Evolutionary conservation across 2,113 vertebrate species (phyloP), one percentile per base, ranked within the genome.

Genomic region (Chionodraco myersi): DNA sequence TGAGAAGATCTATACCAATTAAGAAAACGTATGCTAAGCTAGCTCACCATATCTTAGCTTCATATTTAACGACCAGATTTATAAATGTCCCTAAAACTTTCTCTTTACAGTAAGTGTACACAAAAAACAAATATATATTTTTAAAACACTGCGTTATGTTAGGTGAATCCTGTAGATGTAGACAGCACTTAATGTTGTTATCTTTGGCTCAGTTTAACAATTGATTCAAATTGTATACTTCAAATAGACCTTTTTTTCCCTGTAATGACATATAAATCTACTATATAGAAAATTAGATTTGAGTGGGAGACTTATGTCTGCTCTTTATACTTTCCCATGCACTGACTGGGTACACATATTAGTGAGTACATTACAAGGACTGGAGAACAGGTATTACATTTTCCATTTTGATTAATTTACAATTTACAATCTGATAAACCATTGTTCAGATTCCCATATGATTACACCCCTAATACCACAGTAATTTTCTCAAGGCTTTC

Each of bases 391-490:
- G 60, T 68, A 48, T 75, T 66, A 73, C 41, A 5, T 73, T 79
- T 75, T 77, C 59, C 56, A 70, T 62, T 84, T 30, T 54, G 68
- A 72, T 81, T 82, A 10, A 53, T 69, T 83, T 84, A 58, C 54
- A 61, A 82, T 79, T 84, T 68, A 66, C 70, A 57, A 51, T 63
- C 70, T 69, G 63, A 70, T 74, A 64, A 76, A 15, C 47, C 56
- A 63, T 85, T 87, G 18, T 75, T 75, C 71, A 49, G 52, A 45
- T 72, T 30, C 59, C 78, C 53, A 59, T 85, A 51, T 83, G 78
- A 78, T 83, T 74, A 61, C 54, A 79, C 77, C 23, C 54, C n/a
- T 88, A 70, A 80, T 83, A 84, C 80, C 52, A 74, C 54, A 13
- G 34, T 52, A 36, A 80, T 76, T 84, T 79, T 70, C 67, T 36